phyloP scores from a whole-genome alignment of 2,113 vertebrate genomes.

The Cyanoramphus novaezelandiae region DNA sequence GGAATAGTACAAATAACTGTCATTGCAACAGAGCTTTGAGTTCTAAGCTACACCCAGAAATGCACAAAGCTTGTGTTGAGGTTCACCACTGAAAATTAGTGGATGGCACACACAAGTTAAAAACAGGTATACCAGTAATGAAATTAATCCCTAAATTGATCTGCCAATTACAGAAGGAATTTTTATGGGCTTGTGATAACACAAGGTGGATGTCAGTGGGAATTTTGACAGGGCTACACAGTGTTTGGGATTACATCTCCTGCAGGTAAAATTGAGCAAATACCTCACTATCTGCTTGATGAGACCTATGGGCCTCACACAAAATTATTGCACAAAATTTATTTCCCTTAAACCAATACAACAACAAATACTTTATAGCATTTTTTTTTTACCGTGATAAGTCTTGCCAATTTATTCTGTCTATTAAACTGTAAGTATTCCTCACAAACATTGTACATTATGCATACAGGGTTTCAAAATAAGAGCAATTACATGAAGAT shows the following conservation, averaged over 20 bases:
- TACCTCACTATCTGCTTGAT: neutral
- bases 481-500: neutral
- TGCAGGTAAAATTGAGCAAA: neutral
- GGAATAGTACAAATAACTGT: neutral
- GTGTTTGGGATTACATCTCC: neutral
- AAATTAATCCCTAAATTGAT: neutral
- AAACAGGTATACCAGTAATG: neutral
- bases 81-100: neutral
- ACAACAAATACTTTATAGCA: neutral
- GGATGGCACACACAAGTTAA: neutral
- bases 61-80: neutral
- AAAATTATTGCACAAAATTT: neutral
- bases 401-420: neutral
- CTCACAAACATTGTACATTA: neutral
- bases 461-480: neutral
- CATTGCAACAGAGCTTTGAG: neutral
- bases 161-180: neutral
- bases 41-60: neutral
- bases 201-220: neutral
- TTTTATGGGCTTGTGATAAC: neutral
- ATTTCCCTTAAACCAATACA: neutral
- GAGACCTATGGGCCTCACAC: neutral
- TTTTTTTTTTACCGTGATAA: neutral
- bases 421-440: neutral
- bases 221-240: neutral